Evolutionary conservation across 2,888 invertebrate species (phyloP).

Genomic region (Anticlea derivata): DNA sequence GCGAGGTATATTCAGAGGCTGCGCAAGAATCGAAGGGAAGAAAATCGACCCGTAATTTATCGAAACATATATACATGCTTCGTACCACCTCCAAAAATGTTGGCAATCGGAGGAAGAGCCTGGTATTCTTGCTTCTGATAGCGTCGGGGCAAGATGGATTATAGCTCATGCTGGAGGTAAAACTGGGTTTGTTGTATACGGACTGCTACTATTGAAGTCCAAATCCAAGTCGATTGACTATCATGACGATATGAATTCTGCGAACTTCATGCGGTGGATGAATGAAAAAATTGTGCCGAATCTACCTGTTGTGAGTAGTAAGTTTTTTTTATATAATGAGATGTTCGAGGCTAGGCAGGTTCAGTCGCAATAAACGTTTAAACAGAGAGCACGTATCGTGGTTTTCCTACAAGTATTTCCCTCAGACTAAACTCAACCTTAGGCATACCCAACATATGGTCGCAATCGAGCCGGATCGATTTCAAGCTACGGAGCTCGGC

Average conservation of each 20-base stretch:
- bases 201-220: conserved; percentile 2
- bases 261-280: conserved; percentile 27
- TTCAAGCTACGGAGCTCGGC: no score
- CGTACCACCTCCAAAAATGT: conserved; percentile 1
- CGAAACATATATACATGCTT: conserved; percentile 24
- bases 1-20: conserved; percentile 26
- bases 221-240: conserved; percentile 24
- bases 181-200: conserved; percentile 8
- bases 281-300: conserved; percentile 25
- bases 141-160: conserved; percentile 17
- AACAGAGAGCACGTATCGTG: no score
- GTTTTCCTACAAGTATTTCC: no score
- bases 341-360: no score
- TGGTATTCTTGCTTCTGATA: conserved; percentile 21
- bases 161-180: conserved; percentile 10
- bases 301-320: no score
- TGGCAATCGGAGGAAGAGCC: conserved; percentile 8
- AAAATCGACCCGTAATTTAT: conserved; percentile 28
- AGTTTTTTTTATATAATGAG: no score
- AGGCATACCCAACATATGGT: no score
- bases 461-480: no score
- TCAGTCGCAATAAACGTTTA: no score
- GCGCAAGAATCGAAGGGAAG: conserved; percentile 25
- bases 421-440: no score
- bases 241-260: conserved; percentile 35